A percentile compares a stretch with the other conserved stretches of the same genome.
Evolutionary conservation across 2,797 vertebrate species (phyloP).

Genomic region (Girardinus metallicus): DNA sequence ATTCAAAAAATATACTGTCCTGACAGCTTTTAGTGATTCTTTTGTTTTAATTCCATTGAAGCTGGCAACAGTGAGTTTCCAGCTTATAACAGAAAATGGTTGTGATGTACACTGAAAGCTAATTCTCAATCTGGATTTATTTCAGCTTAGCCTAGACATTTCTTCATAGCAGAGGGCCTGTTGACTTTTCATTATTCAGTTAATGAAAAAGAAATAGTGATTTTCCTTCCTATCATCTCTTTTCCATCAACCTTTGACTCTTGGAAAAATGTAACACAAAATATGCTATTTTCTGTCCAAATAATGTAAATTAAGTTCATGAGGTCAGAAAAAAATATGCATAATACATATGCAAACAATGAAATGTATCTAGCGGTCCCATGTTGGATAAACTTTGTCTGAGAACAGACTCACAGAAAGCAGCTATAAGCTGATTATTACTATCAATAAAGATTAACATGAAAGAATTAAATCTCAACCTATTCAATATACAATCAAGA

Average conservation of each 20-base stretch:
- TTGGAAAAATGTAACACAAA: not conserved
- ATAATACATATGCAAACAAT: not conserved
- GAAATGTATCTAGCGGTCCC: not conserved
- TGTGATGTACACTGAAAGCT: slow-evolving; percentile 16
- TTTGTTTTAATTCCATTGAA: not conserved
- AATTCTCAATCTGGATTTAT: slow-evolving; percentile 15
- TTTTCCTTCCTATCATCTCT: slow-evolving; percentile 22
- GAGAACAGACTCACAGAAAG: not conserved
- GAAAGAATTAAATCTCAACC: not conserved
- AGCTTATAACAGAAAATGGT: not conserved
- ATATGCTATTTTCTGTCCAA: not conserved
- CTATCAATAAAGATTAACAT: not conserved
- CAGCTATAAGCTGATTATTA: not conserved
- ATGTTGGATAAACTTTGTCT: not conserved
- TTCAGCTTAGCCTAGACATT: slow-evolving; percentile 21
- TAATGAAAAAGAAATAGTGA: slow-evolving; percentile 21
- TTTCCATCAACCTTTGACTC: slow-evolving; percentile 3
- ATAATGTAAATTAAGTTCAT: slow-evolving; percentile 10
- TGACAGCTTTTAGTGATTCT: slow-evolving; percentile 18
- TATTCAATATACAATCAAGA: not conserved
- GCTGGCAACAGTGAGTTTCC: not conserved
- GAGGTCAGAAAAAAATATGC: slow-evolving; percentile 5
- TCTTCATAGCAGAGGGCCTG: slow-evolving; percentile 33
- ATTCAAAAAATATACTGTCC: slow-evolving; percentile 20
- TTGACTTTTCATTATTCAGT: slow-evolving; percentile 39